These are phyloP conservation scores for Stenoptilia bipunctidactyla DNA, from an alignment of 2,888 invertebrate species.

Conservation along the genomic window DNA sequence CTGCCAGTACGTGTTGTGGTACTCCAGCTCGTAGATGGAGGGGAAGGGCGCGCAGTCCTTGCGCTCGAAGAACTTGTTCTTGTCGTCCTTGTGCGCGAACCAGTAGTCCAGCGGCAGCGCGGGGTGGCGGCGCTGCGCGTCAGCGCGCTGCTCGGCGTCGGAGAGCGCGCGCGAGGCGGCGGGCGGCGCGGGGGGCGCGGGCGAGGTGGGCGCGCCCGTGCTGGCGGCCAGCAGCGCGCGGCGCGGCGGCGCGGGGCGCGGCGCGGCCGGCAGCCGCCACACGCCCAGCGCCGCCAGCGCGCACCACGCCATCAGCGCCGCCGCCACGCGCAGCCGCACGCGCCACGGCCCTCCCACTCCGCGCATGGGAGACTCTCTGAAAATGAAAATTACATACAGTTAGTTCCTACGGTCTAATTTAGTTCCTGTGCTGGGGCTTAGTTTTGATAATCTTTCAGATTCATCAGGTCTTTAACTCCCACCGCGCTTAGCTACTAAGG, in stretches of 20 bases:
- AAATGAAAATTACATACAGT: neutral
- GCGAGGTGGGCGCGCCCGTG: conserved; percentile 6
- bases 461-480: too few species aligned
- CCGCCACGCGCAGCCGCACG: conserved; percentile 47
- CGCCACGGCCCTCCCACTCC: conserved; percentile 37
- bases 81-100: conserved; percentile 85
- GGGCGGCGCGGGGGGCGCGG: conserved; percentile 20
- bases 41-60: conserved; percentile 88
- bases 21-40: conserved; percentile 90
- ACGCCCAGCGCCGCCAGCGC: conserved; percentile 42
- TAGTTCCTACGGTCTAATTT: too few species aligned
- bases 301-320: conserved; percentile 51
- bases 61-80: conserved; percentile 75
- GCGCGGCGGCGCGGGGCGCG: conserved; percentile 20
- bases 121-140: conserved; percentile 84
- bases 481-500: too few species aligned
- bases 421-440: too few species aligned
- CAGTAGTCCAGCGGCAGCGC: conserved; percentile 89
- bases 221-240: conserved; percentile 43
- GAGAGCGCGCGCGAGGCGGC: conserved; percentile 49
- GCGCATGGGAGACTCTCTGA: conserved; percentile 32
- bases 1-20: conserved; percentile 96
- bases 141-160: conserved; percentile 82
- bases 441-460: too few species aligned
- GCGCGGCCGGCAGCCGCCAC: conserved; percentile 36